Percentiles rank a stretch among this genome's conserved stretches.
Conservation (phyloP, 1,140 invertebrate species). For the Caenorhabditis elegans region WBcel235 BX284606.5:562501-563000, state of each 20-base stretch:
- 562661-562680: conserved; percentile 23
- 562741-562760: background rate
- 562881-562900: conserved; percentile 18
- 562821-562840: background rate
- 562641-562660: conserved; percentile 10
- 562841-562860: background rate
- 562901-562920: background rate
- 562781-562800: background rate
- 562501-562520: background rate
- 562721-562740: background rate
- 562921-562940: conserved; percentile 22
- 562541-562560: background rate
- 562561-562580: background rate
- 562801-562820: background rate
- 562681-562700: background rate
- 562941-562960: conserved; percentile 24
- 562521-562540: background rate
- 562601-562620: background rate
- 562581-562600: background rate
- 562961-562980: background rate
- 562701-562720: too few species aligned
- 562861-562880: background rate
- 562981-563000: too few species aligned
- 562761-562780: background rate
- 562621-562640: background rate